Evolutionary conservation across 2,888 invertebrate genomes (phyloP), one percentile per base, ranked within the genome.

Genomic region (Tipula vernalis): DNA sequence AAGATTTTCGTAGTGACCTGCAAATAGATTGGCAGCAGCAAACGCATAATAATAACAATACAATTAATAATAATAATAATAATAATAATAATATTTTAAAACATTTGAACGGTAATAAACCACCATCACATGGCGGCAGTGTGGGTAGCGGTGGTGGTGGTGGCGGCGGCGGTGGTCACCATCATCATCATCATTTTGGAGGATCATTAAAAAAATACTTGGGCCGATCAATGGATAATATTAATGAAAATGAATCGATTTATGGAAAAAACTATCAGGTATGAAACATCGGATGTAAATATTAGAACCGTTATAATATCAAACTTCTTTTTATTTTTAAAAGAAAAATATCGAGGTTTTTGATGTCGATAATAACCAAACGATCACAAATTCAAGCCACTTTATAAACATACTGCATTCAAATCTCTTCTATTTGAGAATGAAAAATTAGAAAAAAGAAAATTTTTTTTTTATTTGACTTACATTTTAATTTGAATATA

Each of bases 1-100:
- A 96, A 89, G 95, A 96, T 89, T 94, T 95, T 13, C 93, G 95
- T 85, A 93, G 94, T 36, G 95, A 95, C 84, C 10, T 39, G 2
- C 41, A 85, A 18, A 36, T 86, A 5, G 86, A 51, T 51, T 85
- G 12, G 12, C 57, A 41, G 0, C 44, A 44, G 13, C 39, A 15
- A 85, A 6, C 42, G 28, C 15, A 85, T 85, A 85, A 85, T 42
- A 42, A 42, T 85, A 5, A 85, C 13, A 85, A 85, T 44, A 85
- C 42, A 18, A 85, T 42, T 44, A 85, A 85, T 85, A 85, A 8
- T 85, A n/a, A 85, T 85, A 85, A 85, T 85, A 85, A 85, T 85
- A 85, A 44, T 44, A 85, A 44, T 44, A 85, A 41, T 42, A 85
- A 85, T 44, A 85, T 85, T 42, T 42, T 42, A 42, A 85, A 85